A percentile compares a stretch with the other conserved stretches of the same genome.
These are phyloP conservation scores for Malurus elegans DNA, from an alignment of 2,113 vertebrate genomes.

Conservation along the genomic window DNA sequence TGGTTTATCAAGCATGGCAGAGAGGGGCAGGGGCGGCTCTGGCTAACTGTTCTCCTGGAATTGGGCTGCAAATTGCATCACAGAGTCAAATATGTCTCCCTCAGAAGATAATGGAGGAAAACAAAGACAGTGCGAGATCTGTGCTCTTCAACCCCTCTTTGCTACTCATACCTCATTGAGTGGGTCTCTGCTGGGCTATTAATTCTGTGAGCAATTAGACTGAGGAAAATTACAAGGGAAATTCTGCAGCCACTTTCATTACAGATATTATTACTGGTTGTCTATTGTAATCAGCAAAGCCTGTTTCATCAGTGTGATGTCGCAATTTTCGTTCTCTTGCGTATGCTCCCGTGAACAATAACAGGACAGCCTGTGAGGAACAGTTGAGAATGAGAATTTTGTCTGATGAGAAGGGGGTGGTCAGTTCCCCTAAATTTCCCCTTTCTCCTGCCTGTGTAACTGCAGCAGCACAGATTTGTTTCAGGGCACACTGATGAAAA, in stretches of 20 bases:
- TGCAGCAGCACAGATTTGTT: not conserved
- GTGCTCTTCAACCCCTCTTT: not conserved
- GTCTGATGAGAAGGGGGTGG: not conserved
- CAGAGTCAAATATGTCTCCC: not conserved
- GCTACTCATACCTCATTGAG: not conserved
- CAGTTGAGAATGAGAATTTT: not conserved
- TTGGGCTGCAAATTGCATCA: not conserved
- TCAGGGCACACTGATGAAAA: not conserved
- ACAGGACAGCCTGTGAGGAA: not conserved
- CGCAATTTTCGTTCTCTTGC: not conserved
- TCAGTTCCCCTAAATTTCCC: not conserved
- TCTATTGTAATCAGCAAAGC: slow-evolving; percentile 20
- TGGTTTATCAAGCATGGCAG: not conserved
- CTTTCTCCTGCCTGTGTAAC: not conserved
- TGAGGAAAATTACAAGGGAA: slow-evolving; percentile 29
- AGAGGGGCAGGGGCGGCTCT: not conserved
- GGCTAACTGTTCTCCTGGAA: not conserved
- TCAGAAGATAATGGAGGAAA: not conserved
- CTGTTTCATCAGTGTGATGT: not conserved
- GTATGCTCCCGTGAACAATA: not conserved
- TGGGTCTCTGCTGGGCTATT: not conserved
- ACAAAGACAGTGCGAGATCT: not conserved
- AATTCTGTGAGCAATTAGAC: not conserved
- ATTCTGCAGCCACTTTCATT: slow-evolving; percentile 32
- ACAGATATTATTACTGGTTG: not conserved